Conservation (phyloP, 2,888 invertebrate genomes). For the Lobophora halterata region DNA sequence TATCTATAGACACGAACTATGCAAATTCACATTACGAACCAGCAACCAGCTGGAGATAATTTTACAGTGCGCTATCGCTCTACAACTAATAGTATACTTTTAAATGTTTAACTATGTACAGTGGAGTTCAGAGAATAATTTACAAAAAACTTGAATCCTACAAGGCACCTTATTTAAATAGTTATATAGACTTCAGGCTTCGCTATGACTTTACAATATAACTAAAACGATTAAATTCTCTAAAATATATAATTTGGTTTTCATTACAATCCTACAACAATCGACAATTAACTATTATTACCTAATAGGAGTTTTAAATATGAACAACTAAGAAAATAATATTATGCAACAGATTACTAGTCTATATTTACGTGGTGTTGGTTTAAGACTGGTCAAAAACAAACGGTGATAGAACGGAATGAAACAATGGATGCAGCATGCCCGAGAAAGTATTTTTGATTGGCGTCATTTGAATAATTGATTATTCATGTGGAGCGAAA, state of each 20-base stretch:
- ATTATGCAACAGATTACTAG: conserved; percentile 78
- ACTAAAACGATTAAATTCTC: conserved; percentile 77
- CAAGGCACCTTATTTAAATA: conserved; percentile 79
- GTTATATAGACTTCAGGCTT: conserved; percentile 76
- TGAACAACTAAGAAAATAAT: conserved; percentile 78
- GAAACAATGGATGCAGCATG: conserved; percentile 50
- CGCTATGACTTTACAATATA: conserved; percentile 78
- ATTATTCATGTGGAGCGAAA: conserved; percentile 77
- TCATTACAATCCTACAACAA: conserved; percentile 78
- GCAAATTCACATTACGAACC: conserved; percentile 59
- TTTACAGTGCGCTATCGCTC: conserved; percentile 64
- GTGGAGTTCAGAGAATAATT: conserved; percentile 75
- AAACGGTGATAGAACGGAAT: conserved; percentile 34
- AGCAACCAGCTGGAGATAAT: conserved; percentile 61
- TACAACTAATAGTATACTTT: conserved; percentile 77
- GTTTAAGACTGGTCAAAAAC: conserved; percentile 48
- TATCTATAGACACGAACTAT: conserved; percentile 63
- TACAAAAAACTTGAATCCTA: conserved; percentile 72
- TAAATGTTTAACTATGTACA: conserved; percentile 74
- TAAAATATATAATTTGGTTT: conserved; percentile 81
- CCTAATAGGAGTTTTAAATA: conserved; percentile 79
- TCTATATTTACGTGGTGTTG: conserved; percentile 60
- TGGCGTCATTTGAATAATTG: conserved; percentile 76
- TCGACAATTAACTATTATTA: conserved; percentile 73
- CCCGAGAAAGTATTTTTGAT: conserved; percentile 65